A percentile compares a stretch with the other conserved stretches of the same genome.
These are phyloP conservation scores for Ashinkailepas kermadecensis DNA, from an alignment of 2,888 invertebrate species.

Conservation along the genomic window DNA sequence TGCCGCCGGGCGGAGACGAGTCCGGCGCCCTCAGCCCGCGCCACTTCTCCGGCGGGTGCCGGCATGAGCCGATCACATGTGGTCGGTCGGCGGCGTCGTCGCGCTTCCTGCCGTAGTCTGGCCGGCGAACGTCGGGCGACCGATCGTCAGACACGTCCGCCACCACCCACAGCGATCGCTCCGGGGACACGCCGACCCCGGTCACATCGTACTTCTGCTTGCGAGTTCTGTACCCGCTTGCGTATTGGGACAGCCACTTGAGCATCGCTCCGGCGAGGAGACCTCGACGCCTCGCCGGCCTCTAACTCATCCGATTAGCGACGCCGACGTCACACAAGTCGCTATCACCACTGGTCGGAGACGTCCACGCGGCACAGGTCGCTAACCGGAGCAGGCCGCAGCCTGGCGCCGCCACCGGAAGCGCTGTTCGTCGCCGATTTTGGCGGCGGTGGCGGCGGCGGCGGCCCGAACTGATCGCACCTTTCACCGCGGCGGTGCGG, in stretches of 20 bases:
- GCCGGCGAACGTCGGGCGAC: background rate
- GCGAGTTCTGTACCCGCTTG: background rate
- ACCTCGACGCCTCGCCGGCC: background rate
- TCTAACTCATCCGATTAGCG: background rate
- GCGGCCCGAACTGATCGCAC: background rate
- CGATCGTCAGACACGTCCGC: background rate
- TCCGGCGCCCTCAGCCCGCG: no score
- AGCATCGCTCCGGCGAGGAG: background rate
- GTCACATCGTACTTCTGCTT: background rate
- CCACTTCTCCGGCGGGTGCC: background rate
- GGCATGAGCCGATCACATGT: background rate
- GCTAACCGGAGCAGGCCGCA: no score
- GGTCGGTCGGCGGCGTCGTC: background rate
- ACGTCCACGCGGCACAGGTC: no score
- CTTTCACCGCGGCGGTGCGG: background rate
- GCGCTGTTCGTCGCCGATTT: background rate
- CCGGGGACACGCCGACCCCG: background rate
- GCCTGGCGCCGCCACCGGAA: background rate
- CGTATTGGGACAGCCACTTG: constrained; percentile 4
- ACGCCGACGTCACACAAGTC: no score
- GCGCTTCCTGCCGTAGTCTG: background rate
- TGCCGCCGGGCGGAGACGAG: background rate
- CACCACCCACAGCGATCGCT: background rate
- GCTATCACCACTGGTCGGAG: no score
- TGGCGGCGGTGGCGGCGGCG: background rate